Percentiles rank a stretch among this genome's conserved stretches.
Evolutionary conservation across 1,140 invertebrate genomes (phyloP).

Genomic region (Bilobella aurantiaca): DNA sequence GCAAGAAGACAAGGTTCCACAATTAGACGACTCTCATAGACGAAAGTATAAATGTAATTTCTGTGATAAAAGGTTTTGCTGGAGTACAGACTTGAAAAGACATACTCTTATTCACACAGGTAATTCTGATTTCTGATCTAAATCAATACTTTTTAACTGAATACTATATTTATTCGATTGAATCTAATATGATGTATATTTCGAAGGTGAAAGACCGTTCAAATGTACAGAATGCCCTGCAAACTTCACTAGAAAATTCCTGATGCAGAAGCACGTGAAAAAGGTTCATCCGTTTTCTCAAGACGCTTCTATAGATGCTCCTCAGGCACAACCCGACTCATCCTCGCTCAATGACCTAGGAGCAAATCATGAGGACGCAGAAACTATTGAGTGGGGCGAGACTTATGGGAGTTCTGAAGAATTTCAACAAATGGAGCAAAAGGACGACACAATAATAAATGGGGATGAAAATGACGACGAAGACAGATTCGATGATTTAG

Average conservation of each 20-base stretch:
- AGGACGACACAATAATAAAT: neutral
- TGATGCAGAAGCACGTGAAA: constrained; percentile 39
- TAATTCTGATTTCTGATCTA: too few relatives aligned
- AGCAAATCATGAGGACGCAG: neutral
- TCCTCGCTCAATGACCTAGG: too few relatives aligned
- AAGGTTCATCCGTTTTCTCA: constrained; percentile 22
- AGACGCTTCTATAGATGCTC: neutral
- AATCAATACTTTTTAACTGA: too few relatives aligned
- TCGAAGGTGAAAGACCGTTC: constrained; percentile 34
- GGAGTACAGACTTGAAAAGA: constrained; percentile 32
- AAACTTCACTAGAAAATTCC: constrained; percentile 39
- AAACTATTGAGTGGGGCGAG: too few relatives aligned
- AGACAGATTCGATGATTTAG: neutral
- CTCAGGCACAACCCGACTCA: neutral
- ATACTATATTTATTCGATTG: too few relatives aligned
- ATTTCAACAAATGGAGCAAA: neutral
- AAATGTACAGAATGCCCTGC: constrained; percentile 33
- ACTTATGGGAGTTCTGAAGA: neutral
- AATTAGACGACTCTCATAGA: constrained; percentile 12
- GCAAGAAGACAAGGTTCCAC: constrained; percentile 17
- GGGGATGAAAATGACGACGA: neutral
- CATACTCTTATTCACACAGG: constrained; percentile 37
- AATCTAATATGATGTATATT: too few relatives aligned
- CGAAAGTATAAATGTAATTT: constrained; percentile 15
- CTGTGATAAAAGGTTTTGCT: constrained; percentile 11